phyloP scores from a whole-genome alignment of 2,113 vertebrate species.

The Mormyrus iriodes region DNA sequence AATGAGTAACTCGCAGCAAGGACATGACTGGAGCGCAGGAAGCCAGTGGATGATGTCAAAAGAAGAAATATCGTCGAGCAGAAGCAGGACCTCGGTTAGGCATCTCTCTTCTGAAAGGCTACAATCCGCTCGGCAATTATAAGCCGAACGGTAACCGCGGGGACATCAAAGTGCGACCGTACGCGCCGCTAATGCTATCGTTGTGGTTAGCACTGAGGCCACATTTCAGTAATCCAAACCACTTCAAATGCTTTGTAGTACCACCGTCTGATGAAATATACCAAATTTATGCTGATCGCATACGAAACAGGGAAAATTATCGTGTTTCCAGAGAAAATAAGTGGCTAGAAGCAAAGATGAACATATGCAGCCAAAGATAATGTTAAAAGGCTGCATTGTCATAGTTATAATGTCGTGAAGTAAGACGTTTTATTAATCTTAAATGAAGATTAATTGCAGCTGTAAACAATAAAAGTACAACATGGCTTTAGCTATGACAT shows the following conservation, averaged over 20 bases:
- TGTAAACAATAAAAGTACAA: not conserved
- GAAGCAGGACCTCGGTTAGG: not conserved
- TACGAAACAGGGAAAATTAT: not conserved
- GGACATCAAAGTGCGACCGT: not conserved
- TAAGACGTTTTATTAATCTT: not conserved
- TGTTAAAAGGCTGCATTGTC: not conserved
- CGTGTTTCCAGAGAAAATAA: not conserved
- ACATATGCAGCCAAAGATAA: not conserved
- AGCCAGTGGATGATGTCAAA: not conserved
- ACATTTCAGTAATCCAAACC: not conserved
- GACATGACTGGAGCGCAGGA: slow-evolving; percentile 20
- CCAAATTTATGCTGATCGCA: not conserved
- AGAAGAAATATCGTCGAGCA: not conserved
- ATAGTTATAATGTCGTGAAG: not conserved
- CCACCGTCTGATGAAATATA: not conserved
- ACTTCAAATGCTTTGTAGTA: not conserved
- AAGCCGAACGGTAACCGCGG: not conserved
- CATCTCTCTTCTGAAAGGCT: not conserved
- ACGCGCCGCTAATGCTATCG: not conserved
- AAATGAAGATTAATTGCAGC: not conserved
- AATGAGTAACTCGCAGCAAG: slow-evolving; percentile 13
- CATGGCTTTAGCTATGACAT: not conserved
- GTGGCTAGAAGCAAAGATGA: not conserved
- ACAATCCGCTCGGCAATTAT: not conserved
- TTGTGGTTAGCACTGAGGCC: not conserved